Conservation (phyloP, 1,140 invertebrate species). For the Drosophila ercepeae region DNA sequence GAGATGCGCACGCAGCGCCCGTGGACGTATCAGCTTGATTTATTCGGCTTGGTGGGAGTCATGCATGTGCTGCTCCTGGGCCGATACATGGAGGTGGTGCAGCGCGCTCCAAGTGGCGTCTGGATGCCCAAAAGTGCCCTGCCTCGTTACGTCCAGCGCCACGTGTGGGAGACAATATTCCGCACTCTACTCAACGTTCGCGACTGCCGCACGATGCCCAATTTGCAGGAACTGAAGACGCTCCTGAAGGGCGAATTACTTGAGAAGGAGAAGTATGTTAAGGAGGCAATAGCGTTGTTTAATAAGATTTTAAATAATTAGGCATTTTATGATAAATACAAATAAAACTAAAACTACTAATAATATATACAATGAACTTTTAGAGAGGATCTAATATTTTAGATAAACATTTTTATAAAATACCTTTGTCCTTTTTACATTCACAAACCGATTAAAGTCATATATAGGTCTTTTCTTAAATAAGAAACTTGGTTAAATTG, state of each 20-base stretch:
- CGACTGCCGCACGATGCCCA: conserved; percentile 88
- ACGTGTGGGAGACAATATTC: conserved; percentile 88
- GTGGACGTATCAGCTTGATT: conserved; percentile 97
- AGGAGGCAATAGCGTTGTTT: conserved; percentile 56
- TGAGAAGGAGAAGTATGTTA: conserved; percentile 84
- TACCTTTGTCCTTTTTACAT: too few relatives aligned
- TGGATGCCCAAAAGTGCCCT: conserved; percentile 75
- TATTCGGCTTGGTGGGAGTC: conserved; percentile 93
- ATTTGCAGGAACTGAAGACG: conserved; percentile 87
- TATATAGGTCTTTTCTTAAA: too few relatives aligned
- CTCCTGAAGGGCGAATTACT: conserved; percentile 86
- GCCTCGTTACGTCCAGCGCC: conserved; percentile 87
- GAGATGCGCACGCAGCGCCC: conserved; percentile 94
- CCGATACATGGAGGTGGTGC: conserved; percentile 93
- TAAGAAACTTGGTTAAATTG: too few relatives aligned
- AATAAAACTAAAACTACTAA: too few relatives aligned
- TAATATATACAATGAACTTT: too few relatives aligned
- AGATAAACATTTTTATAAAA: too few relatives aligned
- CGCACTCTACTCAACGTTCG: conserved; percentile 88
- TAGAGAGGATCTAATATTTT: too few relatives aligned
- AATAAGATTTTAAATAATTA: conserved; percentile 49
- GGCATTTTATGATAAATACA: background rate
- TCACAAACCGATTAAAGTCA: too few relatives aligned
- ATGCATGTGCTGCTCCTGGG: conserved; percentile 94
- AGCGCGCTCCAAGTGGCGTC: conserved; percentile 80